Evolutionary conservation across 2,888 invertebrate species (phyloP).

Genomic region (Polymixis flavicincta): DNA sequence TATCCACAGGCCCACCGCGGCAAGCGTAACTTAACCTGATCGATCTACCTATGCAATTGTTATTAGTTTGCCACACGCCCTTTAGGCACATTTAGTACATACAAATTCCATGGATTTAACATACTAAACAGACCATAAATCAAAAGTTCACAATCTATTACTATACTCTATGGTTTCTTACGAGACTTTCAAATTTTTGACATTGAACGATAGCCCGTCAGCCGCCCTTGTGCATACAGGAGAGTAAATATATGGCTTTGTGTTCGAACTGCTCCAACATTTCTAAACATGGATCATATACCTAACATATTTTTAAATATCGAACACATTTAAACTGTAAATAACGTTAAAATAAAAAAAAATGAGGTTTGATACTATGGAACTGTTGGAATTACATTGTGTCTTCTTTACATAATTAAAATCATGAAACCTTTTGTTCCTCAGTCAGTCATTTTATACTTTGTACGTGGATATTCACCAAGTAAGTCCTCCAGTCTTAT

Average conservation of each 20-base stretch:
- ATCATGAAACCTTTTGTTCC: background rate
- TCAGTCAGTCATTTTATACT: background rate
- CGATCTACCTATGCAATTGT: too few species aligned
- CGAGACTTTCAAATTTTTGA: background rate
- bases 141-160: too few species aligned
- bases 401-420: background rate
- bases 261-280: background rate
- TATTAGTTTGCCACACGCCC: too few species aligned
- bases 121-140: background rate
- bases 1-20: too few species aligned
- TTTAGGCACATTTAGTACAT: too few species aligned
- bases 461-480: background rate
- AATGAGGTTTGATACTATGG: background rate
- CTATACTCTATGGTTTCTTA: too few species aligned
- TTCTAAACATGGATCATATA: background rate
- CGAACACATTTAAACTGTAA: background rate
- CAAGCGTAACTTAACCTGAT: too few species aligned
- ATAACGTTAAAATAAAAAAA: background rate
- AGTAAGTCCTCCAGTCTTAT: conserved; percentile 4
- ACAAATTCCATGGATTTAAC: too few species aligned
- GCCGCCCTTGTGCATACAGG: too few species aligned
- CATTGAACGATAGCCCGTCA: background rate
- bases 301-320: background rate
- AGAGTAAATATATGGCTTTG: too few species aligned
- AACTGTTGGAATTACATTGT: background rate